Percentiles rank a stretch among this genome's conserved stretches.
Evolutionary conservation across 2,113 vertebrate genomes (phyloP).

Genomic region (Reinhardtius hippoglossoides): DNA sequence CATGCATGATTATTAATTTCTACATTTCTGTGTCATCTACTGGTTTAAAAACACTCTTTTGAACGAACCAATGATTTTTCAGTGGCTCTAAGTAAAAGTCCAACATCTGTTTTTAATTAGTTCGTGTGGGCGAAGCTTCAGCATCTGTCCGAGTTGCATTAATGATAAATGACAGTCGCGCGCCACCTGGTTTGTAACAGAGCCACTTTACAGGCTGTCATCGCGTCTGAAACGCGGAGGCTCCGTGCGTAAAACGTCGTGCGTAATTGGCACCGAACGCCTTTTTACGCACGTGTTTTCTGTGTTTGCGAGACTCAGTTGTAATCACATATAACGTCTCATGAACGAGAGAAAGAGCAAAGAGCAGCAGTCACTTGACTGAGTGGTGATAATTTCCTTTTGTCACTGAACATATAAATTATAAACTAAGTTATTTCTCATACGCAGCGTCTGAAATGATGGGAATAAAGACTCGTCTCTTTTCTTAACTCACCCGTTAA

Average conservation of each 20-base stretch:
- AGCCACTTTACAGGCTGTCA: background rate
- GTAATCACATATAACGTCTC: background rate
- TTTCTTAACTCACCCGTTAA: background rate
- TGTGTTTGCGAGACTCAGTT: too few relatives aligned
- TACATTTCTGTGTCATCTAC: too few relatives aligned
- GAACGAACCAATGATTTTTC: too few relatives aligned
- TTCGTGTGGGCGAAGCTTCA: background rate
- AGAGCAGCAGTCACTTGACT: background rate
- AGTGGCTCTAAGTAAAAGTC: background rate
- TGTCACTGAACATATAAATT: background rate
- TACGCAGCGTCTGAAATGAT: too few relatives aligned
- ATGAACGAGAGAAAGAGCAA: background rate
- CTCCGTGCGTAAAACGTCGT: conserved; percentile 7
- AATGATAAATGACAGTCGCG: conserved; percentile 11
- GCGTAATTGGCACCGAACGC: conserved; percentile 6
- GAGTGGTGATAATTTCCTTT: background rate
- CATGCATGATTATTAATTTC: too few relatives aligned
- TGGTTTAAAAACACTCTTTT: too few relatives aligned
- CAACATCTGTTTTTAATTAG: background rate
- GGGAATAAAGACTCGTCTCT: background rate
- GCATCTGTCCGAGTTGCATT: conserved; percentile 49
- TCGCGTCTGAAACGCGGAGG: background rate
- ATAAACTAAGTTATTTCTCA: background rate
- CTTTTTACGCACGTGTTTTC: conserved; percentile 11
- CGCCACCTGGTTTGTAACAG: conserved; percentile 43